A percentile compares a stretch with the other conserved stretches of the same genome.
phyloP scores from a whole-genome alignment of 2,888 invertebrate genomes.

The Lasioglossum pauxillum region DNA sequence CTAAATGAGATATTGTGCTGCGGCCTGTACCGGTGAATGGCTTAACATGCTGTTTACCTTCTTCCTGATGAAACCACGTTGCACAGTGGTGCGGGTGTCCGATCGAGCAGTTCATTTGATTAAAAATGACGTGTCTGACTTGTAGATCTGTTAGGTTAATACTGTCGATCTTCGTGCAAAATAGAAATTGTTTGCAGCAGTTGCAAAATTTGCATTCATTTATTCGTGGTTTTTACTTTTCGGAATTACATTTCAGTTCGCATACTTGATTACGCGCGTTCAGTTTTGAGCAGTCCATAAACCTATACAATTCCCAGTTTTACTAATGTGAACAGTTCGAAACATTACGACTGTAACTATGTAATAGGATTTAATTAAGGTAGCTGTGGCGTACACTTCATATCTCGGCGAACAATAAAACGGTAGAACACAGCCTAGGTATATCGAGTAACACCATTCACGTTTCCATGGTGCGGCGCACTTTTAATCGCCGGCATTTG shows the following conservation, averaged over 20 bases:
- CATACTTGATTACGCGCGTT: neutral
- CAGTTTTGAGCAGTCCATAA: neutral
- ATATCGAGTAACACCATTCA: slow-evolving; percentile 63
- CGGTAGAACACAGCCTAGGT: slow-evolving; percentile 6
- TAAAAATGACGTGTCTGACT: too few species aligned
- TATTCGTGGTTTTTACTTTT: neutral
- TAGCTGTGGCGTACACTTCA: neutral
- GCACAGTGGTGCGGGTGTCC: too few species aligned
- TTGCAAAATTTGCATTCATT: neutral
- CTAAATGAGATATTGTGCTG: neutral
- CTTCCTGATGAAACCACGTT: neutral
- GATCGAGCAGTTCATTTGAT: too few species aligned
- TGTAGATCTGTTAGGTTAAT: neutral
- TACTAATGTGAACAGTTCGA: neutral
- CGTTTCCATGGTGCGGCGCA: slow-evolving; percentile 67
- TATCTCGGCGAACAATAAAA: slow-evolving; percentile 36
- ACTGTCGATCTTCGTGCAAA: neutral
- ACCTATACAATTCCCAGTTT: neutral
- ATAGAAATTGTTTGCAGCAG: neutral
- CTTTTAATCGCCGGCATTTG: slow-evolving; percentile 74
- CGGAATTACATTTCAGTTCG: too few species aligned
- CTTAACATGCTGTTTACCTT: neutral
- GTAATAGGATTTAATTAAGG: slow-evolving; percentile 35
- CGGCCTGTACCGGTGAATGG: neutral
- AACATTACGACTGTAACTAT: neutral